Percentiles rank a stretch among this genome's conserved stretches.
Evolutionary conservation across 1,140 invertebrate species (phyloP).

Genomic region (Calephelis nemesis): DNA sequence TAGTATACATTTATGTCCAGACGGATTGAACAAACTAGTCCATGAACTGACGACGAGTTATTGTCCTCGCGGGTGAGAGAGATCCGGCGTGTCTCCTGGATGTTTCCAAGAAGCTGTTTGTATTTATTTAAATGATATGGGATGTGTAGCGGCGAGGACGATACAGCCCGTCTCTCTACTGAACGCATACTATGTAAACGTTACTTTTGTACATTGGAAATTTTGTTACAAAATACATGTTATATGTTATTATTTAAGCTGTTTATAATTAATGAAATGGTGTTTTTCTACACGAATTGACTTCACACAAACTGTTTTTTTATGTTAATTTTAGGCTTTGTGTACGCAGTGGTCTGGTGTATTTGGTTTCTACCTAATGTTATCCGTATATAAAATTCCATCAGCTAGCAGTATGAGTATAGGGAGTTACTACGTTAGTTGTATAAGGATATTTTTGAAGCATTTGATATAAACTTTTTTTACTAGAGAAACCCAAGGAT

Average conservation of each 20-base stretch:
- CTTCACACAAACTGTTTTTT: conserved; percentile 60
- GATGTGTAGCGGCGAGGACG: conserved; percentile 13
- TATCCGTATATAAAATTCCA: conserved; percentile 61
- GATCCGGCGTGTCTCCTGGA: conserved; percentile 26
- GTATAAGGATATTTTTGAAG: conserved; percentile 78
- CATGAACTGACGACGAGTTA: conserved; percentile 53
- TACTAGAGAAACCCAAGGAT: conserved; percentile 70
- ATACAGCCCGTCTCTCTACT: conserved; percentile 36
- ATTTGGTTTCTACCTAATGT: conserved; percentile 67
- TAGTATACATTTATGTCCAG: conserved; percentile 73
- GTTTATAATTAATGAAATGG: conserved; percentile 65
- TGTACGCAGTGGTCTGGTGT: conserved; percentile 65
- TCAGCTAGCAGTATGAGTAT: conserved; percentile 64
- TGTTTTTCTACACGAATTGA: conserved; percentile 70
- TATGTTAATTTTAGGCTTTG: conserved; percentile 61
- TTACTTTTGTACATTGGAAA: conserved; percentile 75
- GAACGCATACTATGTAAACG: conserved; percentile 34
- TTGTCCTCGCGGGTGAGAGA: conserved; percentile 36
- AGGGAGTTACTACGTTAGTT: conserved; percentile 71
- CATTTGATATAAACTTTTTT: conserved; percentile 79
- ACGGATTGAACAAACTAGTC: conserved; percentile 77
- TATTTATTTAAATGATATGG: conserved; percentile 13
- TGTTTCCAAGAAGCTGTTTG: conserved; percentile 4
- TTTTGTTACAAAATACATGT: conserved; percentile 66
- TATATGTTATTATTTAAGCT: conserved; percentile 75